phyloP scores from a whole-genome alignment of 2,888 invertebrate species.

The Aproaerema taeniolella region DNA sequence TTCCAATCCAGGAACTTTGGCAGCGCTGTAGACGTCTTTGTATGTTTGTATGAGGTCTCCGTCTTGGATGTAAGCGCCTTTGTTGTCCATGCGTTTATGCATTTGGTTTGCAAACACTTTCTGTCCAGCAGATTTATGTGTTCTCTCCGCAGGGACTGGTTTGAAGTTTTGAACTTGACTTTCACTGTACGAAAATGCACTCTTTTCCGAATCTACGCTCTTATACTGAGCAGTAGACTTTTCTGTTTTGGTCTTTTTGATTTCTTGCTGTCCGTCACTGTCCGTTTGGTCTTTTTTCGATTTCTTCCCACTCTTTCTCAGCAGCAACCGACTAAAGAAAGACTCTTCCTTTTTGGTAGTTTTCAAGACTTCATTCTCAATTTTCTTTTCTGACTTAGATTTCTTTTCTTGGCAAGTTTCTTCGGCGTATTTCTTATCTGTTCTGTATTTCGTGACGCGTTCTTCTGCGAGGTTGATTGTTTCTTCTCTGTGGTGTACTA shows the following conservation, averaged over 20 bases:
- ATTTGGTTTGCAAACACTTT: constrained; percentile 70
- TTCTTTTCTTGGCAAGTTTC: constrained; percentile 71
- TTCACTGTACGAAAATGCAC: constrained; percentile 34
- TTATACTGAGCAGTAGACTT: constrained; percentile 54
- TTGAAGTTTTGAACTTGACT: constrained; percentile 49
- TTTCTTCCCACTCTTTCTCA: constrained; percentile 84
- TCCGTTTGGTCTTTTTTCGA: constrained; percentile 76
- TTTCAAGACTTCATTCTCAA: constrained; percentile 67
- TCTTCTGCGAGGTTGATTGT: constrained; percentile 51
- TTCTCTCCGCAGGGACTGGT: constrained; percentile 60
- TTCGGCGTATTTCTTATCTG: constrained; percentile 60
- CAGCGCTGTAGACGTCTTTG: constrained; percentile 67
- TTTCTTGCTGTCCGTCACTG: constrained; percentile 56
- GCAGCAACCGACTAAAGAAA: constrained; percentile 81
- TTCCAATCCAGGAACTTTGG: constrained; percentile 65
- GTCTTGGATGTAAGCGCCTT: constrained; percentile 71
- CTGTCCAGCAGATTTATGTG: constrained; percentile 66
- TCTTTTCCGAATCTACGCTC: constrained; percentile 49
- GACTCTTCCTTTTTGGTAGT: constrained; percentile 75
- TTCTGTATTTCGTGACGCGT: constrained; percentile 48
- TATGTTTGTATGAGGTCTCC: too few species aligned
- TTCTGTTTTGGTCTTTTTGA: constrained; percentile 58
- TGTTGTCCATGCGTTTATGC: constrained; percentile 71
- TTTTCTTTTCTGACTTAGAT: constrained; percentile 67
- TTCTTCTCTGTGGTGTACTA: constrained; percentile 34